These are phyloP conservation scores for Oceanodroma tethys DNA, from an alignment of 2,113 vertebrate species.

Conservation along the genomic window DNA sequence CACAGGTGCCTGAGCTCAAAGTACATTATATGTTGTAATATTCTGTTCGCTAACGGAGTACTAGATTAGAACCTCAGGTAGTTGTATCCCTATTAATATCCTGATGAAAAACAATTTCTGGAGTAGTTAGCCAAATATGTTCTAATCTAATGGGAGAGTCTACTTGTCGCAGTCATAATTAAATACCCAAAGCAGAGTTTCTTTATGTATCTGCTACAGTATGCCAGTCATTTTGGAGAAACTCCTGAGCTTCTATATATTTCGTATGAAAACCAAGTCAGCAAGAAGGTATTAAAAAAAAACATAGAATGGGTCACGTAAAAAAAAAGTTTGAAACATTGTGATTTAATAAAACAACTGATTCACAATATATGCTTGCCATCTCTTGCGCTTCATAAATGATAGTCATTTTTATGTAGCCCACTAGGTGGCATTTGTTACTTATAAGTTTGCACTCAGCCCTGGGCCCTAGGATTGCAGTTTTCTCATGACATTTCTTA, in stretches of 20 bases:
- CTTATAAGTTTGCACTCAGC: neutral
- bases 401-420: neutral
- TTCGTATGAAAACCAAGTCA: neutral
- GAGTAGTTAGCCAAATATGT: neutral
- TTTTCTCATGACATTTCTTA: neutral
- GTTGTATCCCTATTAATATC: neutral
- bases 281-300: neutral
- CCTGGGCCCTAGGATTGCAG: neutral
- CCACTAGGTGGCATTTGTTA: constrained; percentile 40
- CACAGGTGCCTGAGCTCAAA: neutral
- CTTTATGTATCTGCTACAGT: neutral
- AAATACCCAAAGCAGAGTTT: neutral
- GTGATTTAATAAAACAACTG: neutral
- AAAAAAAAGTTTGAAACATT: neutral
- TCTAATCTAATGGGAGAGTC: neutral
- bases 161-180: neutral
- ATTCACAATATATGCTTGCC: neutral
- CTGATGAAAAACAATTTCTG: neutral
- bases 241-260: neutral
- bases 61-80: neutral
- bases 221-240: neutral
- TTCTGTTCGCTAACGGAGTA: neutral
- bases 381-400: accelerated
- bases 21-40: neutral
- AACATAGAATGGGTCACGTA: neutral